Base-by-base conservation (phyloP, 2,888 invertebrate species). In the Lasioglossum marginatum region DNA sequence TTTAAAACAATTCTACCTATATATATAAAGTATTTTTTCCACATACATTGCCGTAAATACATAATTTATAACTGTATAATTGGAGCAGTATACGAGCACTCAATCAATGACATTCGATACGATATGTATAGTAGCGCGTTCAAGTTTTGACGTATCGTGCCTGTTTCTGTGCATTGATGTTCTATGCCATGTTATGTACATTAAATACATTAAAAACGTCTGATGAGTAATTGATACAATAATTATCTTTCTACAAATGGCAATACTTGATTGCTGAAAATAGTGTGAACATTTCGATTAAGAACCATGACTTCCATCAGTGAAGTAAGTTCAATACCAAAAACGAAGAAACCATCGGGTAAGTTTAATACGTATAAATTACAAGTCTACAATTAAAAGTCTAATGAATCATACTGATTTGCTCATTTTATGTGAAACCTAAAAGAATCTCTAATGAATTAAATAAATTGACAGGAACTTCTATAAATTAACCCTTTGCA, bases 261-360 rank as follows among this genome's bases (percentile, higher is more conserved):
- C 60, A 71, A 19, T 27, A 14, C 40, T 79, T 8, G 14, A 19
- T 66, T 79, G 40, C 63, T 86, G 57, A 80, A 74, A 12, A 63
- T 71, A 19, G 66, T 52, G 40, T 19, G 31, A 27, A n/a, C 52
- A 43, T 23, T 34, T 37, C 60, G 34, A 73, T 48, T 34, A 73
- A 43, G n/a, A 82, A 90, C 52, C 10, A 93, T 93, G 93, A 92
- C 93, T 84, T 93, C 91, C 71, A 85, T 93, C 70, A 93, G 80
- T 74, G 95, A 95, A 82, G 89, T 87, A 66, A 91, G 91, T 79
- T 91, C 94, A 71, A 82, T 93, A 68, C 92, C 93, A 52, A 94
- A 94, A 91, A 93, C 93, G 43, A 95, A 95, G 87, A 95, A 95
- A 90, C 95, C 95, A 16, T 94, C 95, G 70, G 95, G 95, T 95